Evolutionary conservation across 2,797 vertebrate genomes (phyloP).

Genomic region (Synaphobranchus kaupii): DNA sequence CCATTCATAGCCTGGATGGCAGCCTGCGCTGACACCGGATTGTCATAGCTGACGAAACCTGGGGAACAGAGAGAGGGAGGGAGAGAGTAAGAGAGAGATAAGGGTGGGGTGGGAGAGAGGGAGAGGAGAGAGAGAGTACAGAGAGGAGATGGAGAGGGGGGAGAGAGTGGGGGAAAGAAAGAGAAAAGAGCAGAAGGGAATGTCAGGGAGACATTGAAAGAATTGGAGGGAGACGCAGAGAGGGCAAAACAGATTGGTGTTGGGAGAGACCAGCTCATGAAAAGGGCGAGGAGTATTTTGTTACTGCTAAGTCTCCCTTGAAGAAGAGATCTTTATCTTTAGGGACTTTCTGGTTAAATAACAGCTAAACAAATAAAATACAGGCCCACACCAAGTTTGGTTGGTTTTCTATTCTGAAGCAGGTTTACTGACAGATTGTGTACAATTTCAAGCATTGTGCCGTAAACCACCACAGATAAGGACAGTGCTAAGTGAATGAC

Average conservation of each 20-base stretch:
- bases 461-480: not conserved
- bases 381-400: not conserved
- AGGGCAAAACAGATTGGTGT: not conserved
- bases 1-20: constrained; percentile 97
- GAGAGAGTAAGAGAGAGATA: not conserved
- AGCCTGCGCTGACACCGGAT: constrained; percentile 97
- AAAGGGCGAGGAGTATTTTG: not conserved
- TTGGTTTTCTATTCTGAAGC: not conserved
- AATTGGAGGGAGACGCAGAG: not conserved
- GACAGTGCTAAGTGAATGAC: not conserved
- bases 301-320: too few species aligned
- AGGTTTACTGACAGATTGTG: too few species aligned
- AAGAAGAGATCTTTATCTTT: too few species aligned
- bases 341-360: too few species aligned
- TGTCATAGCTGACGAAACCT: constrained; percentile 99
- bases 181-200: not conserved
- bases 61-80: constrained; percentile 22
- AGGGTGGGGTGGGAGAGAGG: not conserved
- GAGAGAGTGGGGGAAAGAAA: not conserved
- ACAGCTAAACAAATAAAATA: not conserved
- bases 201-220: not conserved
- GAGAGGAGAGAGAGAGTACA: not conserved
- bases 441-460: not conserved
- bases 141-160: not conserved
- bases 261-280: not conserved